phyloP scores from a whole-genome alignment of 2,113 vertebrate genomes.

The Eublepharis macularius region DNA sequence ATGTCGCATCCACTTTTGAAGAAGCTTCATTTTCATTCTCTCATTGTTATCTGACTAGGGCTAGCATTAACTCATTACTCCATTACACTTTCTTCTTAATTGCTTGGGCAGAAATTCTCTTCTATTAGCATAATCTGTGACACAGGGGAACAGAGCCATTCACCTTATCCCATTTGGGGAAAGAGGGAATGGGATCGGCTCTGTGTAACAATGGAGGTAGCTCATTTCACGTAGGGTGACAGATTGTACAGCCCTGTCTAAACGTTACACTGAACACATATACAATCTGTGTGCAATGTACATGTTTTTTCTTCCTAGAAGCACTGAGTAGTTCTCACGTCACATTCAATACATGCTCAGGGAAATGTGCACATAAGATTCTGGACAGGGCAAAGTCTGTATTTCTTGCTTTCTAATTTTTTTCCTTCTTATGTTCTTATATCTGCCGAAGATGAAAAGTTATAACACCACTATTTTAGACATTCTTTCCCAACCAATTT shows the following conservation, averaged over 20 bases:
- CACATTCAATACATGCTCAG: neutral
- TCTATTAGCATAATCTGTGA: neutral
- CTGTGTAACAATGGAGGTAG: neutral
- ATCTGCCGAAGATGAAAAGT: neutral
- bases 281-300: no score
- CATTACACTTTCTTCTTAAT: neutral
- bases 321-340: no score
- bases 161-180: neutral
- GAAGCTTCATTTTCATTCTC: slow-evolving; percentile 26
- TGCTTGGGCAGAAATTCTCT: neutral
- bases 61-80: slow-evolving; percentile 17
- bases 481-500: slow-evolving; percentile 45
- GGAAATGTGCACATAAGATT: neutral
- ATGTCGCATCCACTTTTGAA: slow-evolving; percentile 2
- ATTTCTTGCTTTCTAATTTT: neutral
- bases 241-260: neutral
- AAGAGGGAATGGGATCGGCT: neutral
- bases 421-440: neutral
- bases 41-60: neutral
- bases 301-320: no score
- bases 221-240: neutral
- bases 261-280: neutral
- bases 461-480: slow-evolving; percentile 33
- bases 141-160: neutral
- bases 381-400: neutral